Conservation (phyloP, 2,797 vertebrate genomes). For the Scleropages formosus region DNA sequence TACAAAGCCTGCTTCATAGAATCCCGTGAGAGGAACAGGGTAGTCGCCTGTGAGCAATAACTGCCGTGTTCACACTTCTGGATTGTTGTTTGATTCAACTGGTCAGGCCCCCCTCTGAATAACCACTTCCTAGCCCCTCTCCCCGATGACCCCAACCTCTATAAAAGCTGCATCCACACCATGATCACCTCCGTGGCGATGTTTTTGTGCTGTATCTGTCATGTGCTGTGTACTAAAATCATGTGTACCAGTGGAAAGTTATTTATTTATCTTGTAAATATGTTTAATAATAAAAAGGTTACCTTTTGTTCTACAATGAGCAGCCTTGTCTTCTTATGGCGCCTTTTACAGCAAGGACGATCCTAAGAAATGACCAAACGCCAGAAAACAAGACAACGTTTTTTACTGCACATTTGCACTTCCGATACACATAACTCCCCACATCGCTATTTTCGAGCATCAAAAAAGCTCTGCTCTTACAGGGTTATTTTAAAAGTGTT, state of each 20-base stretch:
- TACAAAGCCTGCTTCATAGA: neutral
- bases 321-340: slow-evolving; percentile 17
- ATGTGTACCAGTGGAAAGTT: slow-evolving; percentile 30
- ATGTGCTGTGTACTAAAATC: slow-evolving; percentile 34
- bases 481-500: neutral
- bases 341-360: neutral
- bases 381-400: slow-evolving; percentile 5
- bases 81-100: neutral
- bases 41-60: neutral
- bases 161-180: neutral
- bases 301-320: slow-evolving; percentile 37
- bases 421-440: neutral
- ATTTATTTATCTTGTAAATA: slow-evolving; percentile 37
- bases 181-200: slow-evolving; percentile 22
- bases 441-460: slow-evolving; percentile 20
- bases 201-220: slow-evolving; percentile 29
- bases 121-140: too few relatives aligned
- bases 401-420: neutral
- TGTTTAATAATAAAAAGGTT: slow-evolving; percentile 40
- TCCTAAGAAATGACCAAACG: neutral
- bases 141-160: neutral
- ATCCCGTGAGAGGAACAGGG: neutral
- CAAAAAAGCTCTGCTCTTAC: neutral
- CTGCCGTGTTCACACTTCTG: neutral
- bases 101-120: neutral